Evolutionary conservation across 2,113 vertebrate genomes (phyloP), one percentile per base, ranked within the genome.

Genomic region (Nansenia antarctica): DNA sequence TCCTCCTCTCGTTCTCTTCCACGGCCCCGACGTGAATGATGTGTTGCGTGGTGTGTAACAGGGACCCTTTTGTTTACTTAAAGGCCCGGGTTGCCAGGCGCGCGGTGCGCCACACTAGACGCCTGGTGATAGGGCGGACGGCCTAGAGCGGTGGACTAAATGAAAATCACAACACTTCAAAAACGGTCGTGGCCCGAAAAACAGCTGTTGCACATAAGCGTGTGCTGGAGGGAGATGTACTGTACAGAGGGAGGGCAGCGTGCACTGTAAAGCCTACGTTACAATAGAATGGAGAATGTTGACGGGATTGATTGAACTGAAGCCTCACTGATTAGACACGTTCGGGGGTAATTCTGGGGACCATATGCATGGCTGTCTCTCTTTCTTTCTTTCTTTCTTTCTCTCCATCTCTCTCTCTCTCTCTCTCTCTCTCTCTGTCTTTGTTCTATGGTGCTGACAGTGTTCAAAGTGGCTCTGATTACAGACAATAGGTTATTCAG

Each of bases 161-260:
- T 93, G 85, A 92, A 94, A 93, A 94, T 94, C 92, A 88, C 87
- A 86, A 90, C 92, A 92, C 93, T 93, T 94, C 86, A 75, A 83
- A 83, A 85, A 72, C 65, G 42, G 66, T 52, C 26, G 34, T 54
- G 59, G n/a, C n/a, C n/a, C n/a, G 78, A 64, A 93, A 92, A 93
- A 92, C 94, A 95, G 93, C 92, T 94, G 93, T 93, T 89, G 84
- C 84, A 78, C 85, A 93, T 88, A 92, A 88, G 82, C 85, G 80
- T 85, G 6, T 20, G 8, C 61, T 49, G 65, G 49, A 61, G 61
- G 32, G 30, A 22, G 24, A 31, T 11, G 9, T 20, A 2, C 18
- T 60, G 29, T 14, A 20, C 29, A 0, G 42, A 57, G 29, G 61
- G 65, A 64, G 62, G 49, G 37, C 26, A 34, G 64, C 45, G 72